Conservation (phyloP, 2,113 vertebrate genomes). For the Anoplopoma fimbria region DNA sequence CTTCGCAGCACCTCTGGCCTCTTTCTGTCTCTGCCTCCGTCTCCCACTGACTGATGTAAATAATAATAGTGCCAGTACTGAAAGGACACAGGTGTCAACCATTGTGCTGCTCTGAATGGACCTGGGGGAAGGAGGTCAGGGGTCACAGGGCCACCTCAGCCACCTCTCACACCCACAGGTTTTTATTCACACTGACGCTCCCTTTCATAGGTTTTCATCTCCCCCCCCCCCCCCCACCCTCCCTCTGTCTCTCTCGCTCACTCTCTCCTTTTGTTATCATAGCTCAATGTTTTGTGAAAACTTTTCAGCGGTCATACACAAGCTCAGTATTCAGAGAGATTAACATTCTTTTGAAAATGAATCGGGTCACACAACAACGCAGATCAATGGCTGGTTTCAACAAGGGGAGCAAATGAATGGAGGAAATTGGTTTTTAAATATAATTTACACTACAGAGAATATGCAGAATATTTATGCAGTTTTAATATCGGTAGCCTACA, state of each 20-base stretch:
- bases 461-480: background rate
- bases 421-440: constrained; percentile 4
- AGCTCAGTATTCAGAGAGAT: constrained; percentile 62
- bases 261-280: constrained; percentile 76
- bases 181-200: constrained; percentile 72
- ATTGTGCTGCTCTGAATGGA: constrained; percentile 83
- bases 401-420: constrained; percentile 1
- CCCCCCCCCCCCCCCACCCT: background rate
- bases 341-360: constrained; percentile 69
- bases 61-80: constrained; percentile 82
- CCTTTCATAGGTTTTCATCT: constrained; percentile 69
- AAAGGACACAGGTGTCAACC: constrained; percentile 87
- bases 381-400: constrained; percentile 44
- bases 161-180: constrained; percentile 76
- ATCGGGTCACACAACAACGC: constrained; percentile 44
- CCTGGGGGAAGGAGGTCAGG: constrained; percentile 72
- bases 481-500: background rate
- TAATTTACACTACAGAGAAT: background rate
- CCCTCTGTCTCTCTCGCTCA: constrained; percentile 21
- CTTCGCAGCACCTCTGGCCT: constrained; percentile 81
- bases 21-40: constrained; percentile 59
- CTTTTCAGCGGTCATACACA: constrained; percentile 68
- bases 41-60: constrained; percentile 80
- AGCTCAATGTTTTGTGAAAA: constrained; percentile 78
- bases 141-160: constrained; percentile 72